These are phyloP conservation scores for Hypolimnas misippus DNA, from an alignment of 2,888 invertebrate species.

Conservation along the genomic window DNA sequence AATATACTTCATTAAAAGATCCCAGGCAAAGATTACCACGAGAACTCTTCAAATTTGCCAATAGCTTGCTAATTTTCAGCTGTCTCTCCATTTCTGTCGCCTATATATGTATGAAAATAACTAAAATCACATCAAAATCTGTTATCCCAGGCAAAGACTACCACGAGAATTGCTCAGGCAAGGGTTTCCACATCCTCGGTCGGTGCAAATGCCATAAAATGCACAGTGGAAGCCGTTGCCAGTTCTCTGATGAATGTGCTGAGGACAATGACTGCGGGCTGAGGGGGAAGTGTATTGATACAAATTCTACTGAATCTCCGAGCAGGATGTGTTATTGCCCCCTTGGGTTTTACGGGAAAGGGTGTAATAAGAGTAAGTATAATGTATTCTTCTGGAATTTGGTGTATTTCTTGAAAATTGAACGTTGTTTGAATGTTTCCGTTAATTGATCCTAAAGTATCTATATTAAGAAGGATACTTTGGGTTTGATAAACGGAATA, in stretches of 20 bases:
- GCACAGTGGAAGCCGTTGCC: conserved; percentile 92
- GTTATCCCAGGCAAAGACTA: conserved; percentile 87
- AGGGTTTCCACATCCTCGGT: conserved; percentile 91
- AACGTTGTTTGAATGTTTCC: too few species aligned
- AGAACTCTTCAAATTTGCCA: too few species aligned
- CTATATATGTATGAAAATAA: too few species aligned
- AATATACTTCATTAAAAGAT: too few species aligned
- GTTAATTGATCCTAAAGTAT: too few species aligned
- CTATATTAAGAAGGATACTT: too few species aligned
- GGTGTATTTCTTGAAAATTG: not conserved
- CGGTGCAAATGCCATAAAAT: conserved; percentile 92
- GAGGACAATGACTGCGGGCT: conserved; percentile 93
- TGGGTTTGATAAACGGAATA: too few species aligned
- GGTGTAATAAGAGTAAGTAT: conserved; percentile 91
- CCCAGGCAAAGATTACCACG: too few species aligned
- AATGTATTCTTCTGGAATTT: not conserved
- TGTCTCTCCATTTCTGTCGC: too few species aligned
- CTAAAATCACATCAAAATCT: too few species aligned
- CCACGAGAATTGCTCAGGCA: conserved; percentile 92
- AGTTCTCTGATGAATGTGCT: conserved; percentile 94
- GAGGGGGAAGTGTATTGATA: conserved; percentile 93
- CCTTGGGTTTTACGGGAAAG: conserved; percentile 93
- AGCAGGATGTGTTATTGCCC: conserved; percentile 95
- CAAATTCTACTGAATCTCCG: conserved; percentile 91
- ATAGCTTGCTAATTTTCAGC: too few species aligned